A percentile compares a stretch with the other conserved stretches of the same genome.
These are phyloP conservation scores for Cyprinodon brontotheroides DNA, from an alignment of 2,113 vertebrate genomes.

Conservation along the genomic window DNA sequence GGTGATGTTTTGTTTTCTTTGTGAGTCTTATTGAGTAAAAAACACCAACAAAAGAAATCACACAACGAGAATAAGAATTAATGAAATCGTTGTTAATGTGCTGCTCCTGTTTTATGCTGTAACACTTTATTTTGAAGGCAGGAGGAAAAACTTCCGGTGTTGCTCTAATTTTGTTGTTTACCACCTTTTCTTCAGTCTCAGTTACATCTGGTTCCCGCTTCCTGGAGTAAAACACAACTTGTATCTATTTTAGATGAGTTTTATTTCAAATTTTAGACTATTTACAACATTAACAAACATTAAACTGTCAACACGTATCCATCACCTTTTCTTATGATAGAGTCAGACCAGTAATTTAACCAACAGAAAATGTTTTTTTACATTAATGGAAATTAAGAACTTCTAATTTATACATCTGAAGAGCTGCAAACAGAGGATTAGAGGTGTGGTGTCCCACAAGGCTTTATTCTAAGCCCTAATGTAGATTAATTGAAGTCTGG, in stretches of 20 bases:
- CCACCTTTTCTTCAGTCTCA: background rate
- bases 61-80: no score
- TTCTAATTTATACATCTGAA: no score
- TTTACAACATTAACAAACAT: background rate
- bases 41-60: background rate
- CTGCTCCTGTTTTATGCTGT: background rate
- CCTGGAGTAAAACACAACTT: background rate
- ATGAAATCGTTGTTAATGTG: no score
- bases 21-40: background rate
- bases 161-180: background rate
- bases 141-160: background rate
- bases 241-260: background rate
- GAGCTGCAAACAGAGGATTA: no score
- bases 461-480: no score
- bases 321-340: no score
- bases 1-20: background rate
- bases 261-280: background rate
- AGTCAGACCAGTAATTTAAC: no score
- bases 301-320: background rate
- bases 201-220: slow-evolving; percentile 42
- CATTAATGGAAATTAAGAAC: no score
- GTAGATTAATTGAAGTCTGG: no score
- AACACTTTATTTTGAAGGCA: slow-evolving; percentile 42
- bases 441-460: no score
- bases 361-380: no score